Conservation (phyloP, 64 coral and sea anemone genomes). For the Dendrophyllia cribrosa region DNA sequence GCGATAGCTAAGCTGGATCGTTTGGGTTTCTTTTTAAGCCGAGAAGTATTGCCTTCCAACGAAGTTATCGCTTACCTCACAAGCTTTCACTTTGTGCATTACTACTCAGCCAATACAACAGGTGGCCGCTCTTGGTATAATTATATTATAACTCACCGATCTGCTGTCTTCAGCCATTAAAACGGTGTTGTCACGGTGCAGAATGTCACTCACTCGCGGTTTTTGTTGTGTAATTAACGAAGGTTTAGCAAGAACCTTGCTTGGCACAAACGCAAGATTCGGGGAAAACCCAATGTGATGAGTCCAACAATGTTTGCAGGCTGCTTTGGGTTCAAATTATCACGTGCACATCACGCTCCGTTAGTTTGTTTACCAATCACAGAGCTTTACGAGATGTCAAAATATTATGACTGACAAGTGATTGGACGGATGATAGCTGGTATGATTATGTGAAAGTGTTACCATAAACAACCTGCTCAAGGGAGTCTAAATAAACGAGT, state of each 20-base stretch:
- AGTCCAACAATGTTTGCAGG: background rate
- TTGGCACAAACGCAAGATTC: slow-evolving; percentile 8
- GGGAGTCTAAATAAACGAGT: background rate
- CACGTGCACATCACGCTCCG: slow-evolving; percentile 9
- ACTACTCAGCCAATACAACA: background rate
- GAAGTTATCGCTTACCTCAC: slow-evolving; percentile 24
- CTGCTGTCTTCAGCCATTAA: slow-evolving; percentile 11
- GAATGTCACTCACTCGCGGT: background rate
- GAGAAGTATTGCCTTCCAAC: background rate
- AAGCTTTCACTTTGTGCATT: slow-evolving; percentile 32
- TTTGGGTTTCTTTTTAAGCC: too few species aligned
- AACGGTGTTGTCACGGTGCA: background rate
- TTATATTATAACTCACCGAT: slow-evolving; percentile 8
- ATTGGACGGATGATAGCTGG: background rate
- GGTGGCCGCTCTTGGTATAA: background rate
- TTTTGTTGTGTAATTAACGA: background rate
- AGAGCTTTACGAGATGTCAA: background rate
- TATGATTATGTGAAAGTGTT: background rate
- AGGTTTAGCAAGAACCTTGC: background rate
- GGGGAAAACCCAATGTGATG: slow-evolving; percentile 11
- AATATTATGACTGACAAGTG: background rate
- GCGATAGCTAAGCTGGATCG: too few species aligned
- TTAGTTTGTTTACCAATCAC: slow-evolving; percentile 2
- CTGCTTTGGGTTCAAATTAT: slow-evolving; percentile 9
- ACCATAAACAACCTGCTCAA: slow-evolving; percentile 26